Conservation (phyloP, 2,888 invertebrate species). For the Mimumesa dahlbomi region DNA sequence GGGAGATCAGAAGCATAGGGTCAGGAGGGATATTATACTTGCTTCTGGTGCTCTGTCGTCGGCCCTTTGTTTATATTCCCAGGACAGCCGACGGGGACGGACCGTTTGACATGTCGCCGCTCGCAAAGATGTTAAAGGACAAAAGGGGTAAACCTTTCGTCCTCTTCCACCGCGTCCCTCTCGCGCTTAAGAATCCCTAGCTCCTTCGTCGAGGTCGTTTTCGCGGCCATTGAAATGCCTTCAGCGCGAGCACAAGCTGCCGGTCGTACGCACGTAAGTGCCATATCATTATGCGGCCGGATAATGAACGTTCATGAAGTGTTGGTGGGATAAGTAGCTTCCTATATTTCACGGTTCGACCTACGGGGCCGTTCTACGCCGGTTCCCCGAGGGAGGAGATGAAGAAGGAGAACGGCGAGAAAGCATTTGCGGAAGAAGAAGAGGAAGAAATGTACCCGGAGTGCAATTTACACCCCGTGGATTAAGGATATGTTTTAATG, state of each 20-base stretch:
- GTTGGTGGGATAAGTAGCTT: constrained; percentile 63
- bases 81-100: constrained; percentile 51
- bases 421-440: constrained; percentile 23
- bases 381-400: neutral
- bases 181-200: neutral
- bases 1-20: constrained; percentile 28
- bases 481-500: neutral
- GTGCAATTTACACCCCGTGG: neutral
- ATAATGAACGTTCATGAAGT: constrained; percentile 63
- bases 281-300: constrained; percentile 66
- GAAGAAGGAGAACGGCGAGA: neutral
- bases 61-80: constrained; percentile 65
- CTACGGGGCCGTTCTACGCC: constrained; percentile 23
- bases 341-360: constrained; percentile 52
- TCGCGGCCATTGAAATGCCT: constrained; percentile 56
- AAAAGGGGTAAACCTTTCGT: constrained; percentile 51
- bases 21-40: constrained; percentile 58
- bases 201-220: constrained; percentile 22
- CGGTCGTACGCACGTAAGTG: constrained; percentile 62
- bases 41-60: constrained; percentile 56
- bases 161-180: neutral
- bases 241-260: constrained; percentile 56
- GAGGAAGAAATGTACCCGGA: constrained; percentile 25
- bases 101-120: constrained; percentile 67
- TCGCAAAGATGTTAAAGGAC: constrained; percentile 64